These are phyloP conservation scores for Hololepta plana DNA, from an alignment of 2,888 invertebrate genomes.

Conservation along the genomic window DNA sequence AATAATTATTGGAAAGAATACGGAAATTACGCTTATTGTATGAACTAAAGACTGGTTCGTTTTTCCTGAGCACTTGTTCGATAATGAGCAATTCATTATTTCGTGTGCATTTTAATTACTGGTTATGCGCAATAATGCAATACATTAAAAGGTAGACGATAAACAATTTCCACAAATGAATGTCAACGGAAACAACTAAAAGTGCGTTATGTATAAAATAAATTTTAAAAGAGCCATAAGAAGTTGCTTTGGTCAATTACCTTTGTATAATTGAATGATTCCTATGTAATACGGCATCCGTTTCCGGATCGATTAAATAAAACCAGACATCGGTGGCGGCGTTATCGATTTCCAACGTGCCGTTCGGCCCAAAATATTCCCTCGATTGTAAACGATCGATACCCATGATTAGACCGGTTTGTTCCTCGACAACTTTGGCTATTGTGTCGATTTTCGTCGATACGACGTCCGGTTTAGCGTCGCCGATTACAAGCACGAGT, in stretches of 20 bases:
- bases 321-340: constrained; percentile 76
- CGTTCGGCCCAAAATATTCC: constrained; percentile 54
- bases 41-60: too few relatives aligned
- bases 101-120: too few relatives aligned
- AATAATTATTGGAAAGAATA: too few relatives aligned
- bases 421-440: constrained; percentile 45
- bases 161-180: too few relatives aligned
- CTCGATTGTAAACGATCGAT: constrained; percentile 70
- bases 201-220: too few relatives aligned
- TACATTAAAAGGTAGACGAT: too few relatives aligned
- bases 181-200: too few relatives aligned
- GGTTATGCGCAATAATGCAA: too few relatives aligned
- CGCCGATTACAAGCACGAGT: constrained; percentile 18
- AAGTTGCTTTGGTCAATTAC: constrained; percentile 25
- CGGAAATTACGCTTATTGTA: too few relatives aligned
- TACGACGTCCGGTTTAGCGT: constrained; percentile 53
- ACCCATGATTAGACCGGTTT: constrained; percentile 57
- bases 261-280: constrained; percentile 53
- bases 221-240: too few relatives aligned
- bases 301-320: constrained; percentile 64
- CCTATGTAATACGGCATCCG: constrained; percentile 52
- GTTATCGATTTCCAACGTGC: constrained; percentile 50
- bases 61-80: too few relatives aligned
- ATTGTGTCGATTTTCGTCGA: constrained; percentile 34
- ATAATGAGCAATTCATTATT: too few relatives aligned